Conservation (phyloP, 35 echinoderm and acorn worm genomes). For the Lytechinus pictus region DNA sequence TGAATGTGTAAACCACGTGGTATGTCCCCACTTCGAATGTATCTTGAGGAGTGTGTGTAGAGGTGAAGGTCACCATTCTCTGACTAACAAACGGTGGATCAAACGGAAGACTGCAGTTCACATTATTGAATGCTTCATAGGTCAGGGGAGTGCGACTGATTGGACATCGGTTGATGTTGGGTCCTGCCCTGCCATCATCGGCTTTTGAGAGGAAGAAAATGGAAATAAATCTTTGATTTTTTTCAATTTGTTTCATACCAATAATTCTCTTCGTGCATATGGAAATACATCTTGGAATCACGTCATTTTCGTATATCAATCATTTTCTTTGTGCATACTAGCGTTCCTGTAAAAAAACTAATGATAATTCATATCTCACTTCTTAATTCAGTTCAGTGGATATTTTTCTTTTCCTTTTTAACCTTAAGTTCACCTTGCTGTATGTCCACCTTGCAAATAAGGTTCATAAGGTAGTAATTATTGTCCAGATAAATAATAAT, state of each 20-base stretch:
- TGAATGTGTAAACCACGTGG: not conserved
- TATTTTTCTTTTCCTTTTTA: too few relatives aligned
- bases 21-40: not conserved
- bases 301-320: too few relatives aligned
- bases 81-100: not conserved
- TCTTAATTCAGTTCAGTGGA: too few relatives aligned
- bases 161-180: not conserved
- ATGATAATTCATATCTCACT: too few relatives aligned
- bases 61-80: not conserved
- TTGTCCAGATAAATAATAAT: too few relatives aligned
- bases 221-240: not conserved
- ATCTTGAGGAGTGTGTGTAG: not conserved
- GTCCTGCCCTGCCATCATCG: not conserved
- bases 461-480: too few relatives aligned
- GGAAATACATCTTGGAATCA: too few relatives aligned
- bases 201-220: not conserved
- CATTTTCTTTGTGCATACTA: too few relatives aligned
- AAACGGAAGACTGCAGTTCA: not conserved
- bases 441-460: too few relatives aligned
- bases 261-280: not conserved
- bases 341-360: too few relatives aligned
- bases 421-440: too few relatives aligned
- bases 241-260: not conserved
- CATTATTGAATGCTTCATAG: not conserved
- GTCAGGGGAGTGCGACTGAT: not conserved